Evolutionary conservation across 2,888 invertebrate species (phyloP).

Genomic region (Mayetiola destructor): DNA sequence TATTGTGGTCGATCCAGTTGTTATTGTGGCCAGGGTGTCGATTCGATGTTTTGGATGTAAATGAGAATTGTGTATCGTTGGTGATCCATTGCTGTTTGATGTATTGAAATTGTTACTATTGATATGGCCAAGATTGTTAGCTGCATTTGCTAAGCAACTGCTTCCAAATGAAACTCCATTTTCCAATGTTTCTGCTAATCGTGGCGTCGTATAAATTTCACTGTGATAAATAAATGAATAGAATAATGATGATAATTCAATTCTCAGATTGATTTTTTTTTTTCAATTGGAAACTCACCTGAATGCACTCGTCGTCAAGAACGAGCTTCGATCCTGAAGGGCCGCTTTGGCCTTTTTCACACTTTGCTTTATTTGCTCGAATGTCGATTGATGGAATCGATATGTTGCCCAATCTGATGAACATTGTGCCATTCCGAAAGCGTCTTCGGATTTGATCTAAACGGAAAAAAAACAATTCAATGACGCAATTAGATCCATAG

Average conservation of each 20-base stretch:
- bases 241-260: not conserved
- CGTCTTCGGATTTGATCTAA: slow-evolving; percentile 38
- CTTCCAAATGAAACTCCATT: slow-evolving; percentile 18
- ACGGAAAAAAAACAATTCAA: no score
- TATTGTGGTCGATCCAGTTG: slow-evolving; percentile 15
- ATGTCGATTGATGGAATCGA: slow-evolving; percentile 72
- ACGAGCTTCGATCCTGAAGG: slow-evolving; percentile 55
- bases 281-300: slow-evolving; percentile 36
- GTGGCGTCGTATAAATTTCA: slow-evolving; percentile 35
- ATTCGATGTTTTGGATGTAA: slow-evolving; percentile 29
- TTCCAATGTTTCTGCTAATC: slow-evolving; percentile 30
- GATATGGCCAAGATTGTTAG: slow-evolving; percentile 10
- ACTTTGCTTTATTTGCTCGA: slow-evolving; percentile 78
- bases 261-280: not conserved
- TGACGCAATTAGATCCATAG: no score
- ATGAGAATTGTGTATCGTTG: slow-evolving; percentile 6
- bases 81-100: slow-evolving; percentile 2
- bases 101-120: slow-evolving; percentile 13
- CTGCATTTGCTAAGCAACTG: slow-evolving; percentile 3
- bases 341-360: slow-evolving; percentile 84
- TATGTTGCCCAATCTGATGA: slow-evolving; percentile 63
- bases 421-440: slow-evolving; percentile 37
- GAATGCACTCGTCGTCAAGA: slow-evolving; percentile 58
- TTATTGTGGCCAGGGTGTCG: slow-evolving; percentile 28
- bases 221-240: slow-evolving; percentile 25